These are phyloP conservation scores for Drosophila nr. fundita DNA, from an alignment of 2,888 invertebrate species.

Conservation along the genomic window DNA sequence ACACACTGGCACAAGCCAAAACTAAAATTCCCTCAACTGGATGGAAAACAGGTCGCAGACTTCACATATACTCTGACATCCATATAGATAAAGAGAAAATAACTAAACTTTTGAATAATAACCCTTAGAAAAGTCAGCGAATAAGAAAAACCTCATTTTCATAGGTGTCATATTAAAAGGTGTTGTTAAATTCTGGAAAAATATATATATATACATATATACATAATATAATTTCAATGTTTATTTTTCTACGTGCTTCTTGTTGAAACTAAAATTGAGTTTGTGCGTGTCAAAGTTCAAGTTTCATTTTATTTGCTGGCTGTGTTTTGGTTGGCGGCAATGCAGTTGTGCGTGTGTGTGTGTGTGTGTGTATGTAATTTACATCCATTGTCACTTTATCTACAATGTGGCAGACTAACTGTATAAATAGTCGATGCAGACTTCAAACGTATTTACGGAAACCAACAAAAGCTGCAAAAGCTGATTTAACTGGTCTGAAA, in stretches of 20 bases:
- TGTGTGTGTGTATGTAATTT: not conserved
- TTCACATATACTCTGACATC: constrained; percentile 16
- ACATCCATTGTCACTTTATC: not conserved
- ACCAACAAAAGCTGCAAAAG: not conserved
- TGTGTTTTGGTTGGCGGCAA: not conserved
- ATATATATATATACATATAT: not conserved
- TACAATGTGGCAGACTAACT: not conserved
- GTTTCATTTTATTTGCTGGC: not conserved
- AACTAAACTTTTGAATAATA: not conserved
- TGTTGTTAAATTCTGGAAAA: not conserved
- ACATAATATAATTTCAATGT: no score
- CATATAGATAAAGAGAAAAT: not conserved
- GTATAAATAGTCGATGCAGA: not conserved
- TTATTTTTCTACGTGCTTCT: not conserved
- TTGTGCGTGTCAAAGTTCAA: constrained; percentile 2
- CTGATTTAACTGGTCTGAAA: not conserved
- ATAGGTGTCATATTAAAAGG: not conserved
- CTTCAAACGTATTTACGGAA: not conserved
- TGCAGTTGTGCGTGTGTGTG: not conserved
- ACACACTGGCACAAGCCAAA: constrained; percentile 1
- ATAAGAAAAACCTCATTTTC: not conserved
- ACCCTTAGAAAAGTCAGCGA: not conserved
- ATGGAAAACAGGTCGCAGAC: constrained; percentile 34
- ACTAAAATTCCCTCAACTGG: constrained; percentile 17
- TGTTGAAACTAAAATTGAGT: not conserved